Conservation (phyloP, 2,113 vertebrate genomes). For the Cyanoramphus novaezelandiae region DNA sequence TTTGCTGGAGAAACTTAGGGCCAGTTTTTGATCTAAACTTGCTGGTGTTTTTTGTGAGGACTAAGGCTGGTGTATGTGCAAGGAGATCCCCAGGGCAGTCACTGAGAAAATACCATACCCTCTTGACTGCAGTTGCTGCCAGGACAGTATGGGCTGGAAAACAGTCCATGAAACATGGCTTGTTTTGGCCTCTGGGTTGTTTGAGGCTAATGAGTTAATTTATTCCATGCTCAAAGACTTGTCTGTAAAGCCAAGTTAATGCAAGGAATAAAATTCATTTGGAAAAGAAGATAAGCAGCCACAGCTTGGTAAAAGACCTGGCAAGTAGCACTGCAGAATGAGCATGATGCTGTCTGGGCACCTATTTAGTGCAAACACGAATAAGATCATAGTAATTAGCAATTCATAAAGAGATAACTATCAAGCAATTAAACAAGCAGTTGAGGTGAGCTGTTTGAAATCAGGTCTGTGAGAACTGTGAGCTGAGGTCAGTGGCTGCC, state of each 20-base stretch:
- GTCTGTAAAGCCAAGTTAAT: neutral
- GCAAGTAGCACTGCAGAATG: neutral
- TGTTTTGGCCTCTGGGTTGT: neutral
- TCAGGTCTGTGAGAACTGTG: neutral
- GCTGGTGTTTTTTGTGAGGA: neutral
- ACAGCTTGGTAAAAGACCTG: neutral
- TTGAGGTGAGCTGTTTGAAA: neutral
- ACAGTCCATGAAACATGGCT: neutral
- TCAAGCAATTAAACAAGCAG: neutral
- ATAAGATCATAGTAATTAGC: neutral
- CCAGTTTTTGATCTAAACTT: neutral
- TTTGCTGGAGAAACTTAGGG: neutral
- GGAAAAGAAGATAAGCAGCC: neutral
- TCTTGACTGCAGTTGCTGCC: neutral
- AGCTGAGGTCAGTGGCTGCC: neutral
- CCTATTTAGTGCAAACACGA: neutral
- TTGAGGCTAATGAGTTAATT: neutral
- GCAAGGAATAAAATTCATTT: neutral
- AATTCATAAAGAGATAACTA: neutral
- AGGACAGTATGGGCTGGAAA: neutral
- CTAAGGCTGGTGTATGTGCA: fast-evolving
- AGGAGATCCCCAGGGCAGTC: neutral
- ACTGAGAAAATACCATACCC: neutral
- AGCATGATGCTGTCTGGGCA: neutral
- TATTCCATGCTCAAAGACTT: neutral